Percentiles rank a stretch among this genome's conserved stretches.
Evolutionary conservation across 2,113 vertebrate genomes (phyloP).

Genomic region (Cyanoderma ruficeps): DNA sequence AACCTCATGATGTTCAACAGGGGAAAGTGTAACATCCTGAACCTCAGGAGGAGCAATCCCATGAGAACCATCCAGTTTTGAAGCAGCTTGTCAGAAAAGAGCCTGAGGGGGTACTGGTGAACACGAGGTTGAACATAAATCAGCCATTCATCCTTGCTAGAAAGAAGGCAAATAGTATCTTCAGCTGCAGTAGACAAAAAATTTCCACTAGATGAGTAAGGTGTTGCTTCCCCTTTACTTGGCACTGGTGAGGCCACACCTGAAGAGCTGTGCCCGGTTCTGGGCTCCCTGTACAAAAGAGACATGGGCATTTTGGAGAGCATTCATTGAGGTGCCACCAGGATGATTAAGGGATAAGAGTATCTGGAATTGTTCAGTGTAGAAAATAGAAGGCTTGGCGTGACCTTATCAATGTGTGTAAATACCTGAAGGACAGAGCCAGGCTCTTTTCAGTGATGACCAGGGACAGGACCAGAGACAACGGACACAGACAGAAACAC

Average conservation of each 20-base stretch:
- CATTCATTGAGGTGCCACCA: neutral
- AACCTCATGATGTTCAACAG: neutral
- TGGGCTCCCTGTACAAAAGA: neutral
- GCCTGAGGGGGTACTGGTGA: neutral
- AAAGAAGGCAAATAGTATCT: neutral
- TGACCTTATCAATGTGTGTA: neutral
- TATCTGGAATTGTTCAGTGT: neutral
- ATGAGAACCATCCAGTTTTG: neutral
- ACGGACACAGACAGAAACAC: neutral
- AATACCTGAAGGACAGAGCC: neutral
- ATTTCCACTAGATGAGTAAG: neutral
- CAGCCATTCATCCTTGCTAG: neutral
- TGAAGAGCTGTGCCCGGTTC: neutral
- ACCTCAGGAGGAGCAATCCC: neutral
- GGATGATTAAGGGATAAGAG: neutral
- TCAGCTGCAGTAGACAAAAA: neutral
- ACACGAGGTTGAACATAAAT: too few relatives aligned
- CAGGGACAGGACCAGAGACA: neutral
- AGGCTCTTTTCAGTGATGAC: neutral
- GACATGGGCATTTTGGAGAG: neutral
- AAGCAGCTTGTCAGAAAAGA: neutral
- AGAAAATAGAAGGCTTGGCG: neutral
- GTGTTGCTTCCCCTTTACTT: neutral
- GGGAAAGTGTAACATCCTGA: neutral
- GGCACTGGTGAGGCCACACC: neutral